Conservation (phyloP, 2,113 vertebrate genomes). For the Microtus montanus region DNA sequence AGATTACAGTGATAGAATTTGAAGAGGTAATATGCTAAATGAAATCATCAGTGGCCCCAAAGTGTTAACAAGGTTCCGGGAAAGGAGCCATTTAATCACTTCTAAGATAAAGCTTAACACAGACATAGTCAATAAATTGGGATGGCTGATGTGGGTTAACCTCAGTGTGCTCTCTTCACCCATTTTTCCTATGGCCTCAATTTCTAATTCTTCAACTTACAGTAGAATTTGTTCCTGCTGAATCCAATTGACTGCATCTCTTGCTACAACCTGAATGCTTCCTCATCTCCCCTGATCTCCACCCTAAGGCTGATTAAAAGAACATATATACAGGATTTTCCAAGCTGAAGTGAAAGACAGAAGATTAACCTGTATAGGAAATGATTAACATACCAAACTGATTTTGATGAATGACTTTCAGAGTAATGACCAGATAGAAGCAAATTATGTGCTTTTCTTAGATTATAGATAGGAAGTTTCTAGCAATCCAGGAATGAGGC, state of each 20-base stretch:
- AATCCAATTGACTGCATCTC: background rate
- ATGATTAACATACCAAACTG: background rate
- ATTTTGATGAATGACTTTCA: constrained; percentile 16
- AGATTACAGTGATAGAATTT: constrained; percentile 54
- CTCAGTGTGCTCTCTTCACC: too few species aligned
- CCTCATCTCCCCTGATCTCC: background rate
- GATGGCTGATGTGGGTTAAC: background rate
- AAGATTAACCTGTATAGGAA: background rate
- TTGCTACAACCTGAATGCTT: background rate
- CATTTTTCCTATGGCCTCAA: background rate
- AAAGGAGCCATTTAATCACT: constrained; percentile 52
- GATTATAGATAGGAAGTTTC: background rate
- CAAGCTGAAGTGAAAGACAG: background rate
- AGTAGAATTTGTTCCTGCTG: background rate
- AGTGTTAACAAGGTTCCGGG: constrained; percentile 56
- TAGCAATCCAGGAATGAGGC: background rate
- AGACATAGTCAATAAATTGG: background rate
- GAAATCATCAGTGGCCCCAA: constrained; percentile 55
- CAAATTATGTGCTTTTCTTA: background rate
- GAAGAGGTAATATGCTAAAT: constrained; percentile 62
- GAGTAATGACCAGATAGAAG: background rate
- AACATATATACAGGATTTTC: background rate
- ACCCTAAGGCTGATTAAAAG: background rate
- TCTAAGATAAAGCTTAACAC: constrained; percentile 20
- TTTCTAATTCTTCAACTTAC: background rate